A percentile compares a stretch with the other conserved stretches of the same genome.
These are phyloP conservation scores for Callocephalon fimbriatum DNA, from an alignment of 2,113 vertebrate genomes.

Conservation along the genomic window DNA sequence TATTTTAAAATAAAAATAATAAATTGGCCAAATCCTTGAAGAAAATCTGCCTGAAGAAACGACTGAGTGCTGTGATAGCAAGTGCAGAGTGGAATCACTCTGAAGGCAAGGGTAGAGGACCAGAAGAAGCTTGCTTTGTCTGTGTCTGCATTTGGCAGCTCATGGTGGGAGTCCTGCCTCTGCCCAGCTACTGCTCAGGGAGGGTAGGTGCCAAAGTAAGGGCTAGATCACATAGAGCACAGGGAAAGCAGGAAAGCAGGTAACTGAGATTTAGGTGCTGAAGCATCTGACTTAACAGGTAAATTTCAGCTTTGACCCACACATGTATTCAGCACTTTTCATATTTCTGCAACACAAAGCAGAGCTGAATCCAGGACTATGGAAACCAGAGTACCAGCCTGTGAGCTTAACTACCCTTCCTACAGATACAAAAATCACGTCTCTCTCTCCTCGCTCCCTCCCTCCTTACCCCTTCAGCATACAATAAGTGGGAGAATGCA, in stretches of 20 bases:
- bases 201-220: neutral
- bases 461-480: neutral
- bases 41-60: neutral
- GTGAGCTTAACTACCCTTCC: neutral
- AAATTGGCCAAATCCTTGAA: neutral
- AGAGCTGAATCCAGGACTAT: neutral
- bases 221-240: accelerated
- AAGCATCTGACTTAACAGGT: neutral
- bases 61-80: neutral
- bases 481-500: neutral
- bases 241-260: neutral
- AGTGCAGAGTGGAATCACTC: accelerated
- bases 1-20: neutral
- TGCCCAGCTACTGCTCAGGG: neutral
- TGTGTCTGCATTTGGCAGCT: neutral
- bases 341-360: neutral
- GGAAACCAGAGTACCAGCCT: neutral
- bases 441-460: neutral
- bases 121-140: neutral
- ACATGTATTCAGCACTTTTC: neutral
- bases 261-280: neutral
- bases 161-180: accelerated
- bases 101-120: neutral
- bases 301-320: neutral
- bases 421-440: neutral